A percentile compares a stretch with the other conserved stretches of the same genome.
These are phyloP conservation scores for Acyrthosiphon pisum DNA, from an alignment of 1,140 invertebrate genomes.

Conservation along the genomic window DNA sequence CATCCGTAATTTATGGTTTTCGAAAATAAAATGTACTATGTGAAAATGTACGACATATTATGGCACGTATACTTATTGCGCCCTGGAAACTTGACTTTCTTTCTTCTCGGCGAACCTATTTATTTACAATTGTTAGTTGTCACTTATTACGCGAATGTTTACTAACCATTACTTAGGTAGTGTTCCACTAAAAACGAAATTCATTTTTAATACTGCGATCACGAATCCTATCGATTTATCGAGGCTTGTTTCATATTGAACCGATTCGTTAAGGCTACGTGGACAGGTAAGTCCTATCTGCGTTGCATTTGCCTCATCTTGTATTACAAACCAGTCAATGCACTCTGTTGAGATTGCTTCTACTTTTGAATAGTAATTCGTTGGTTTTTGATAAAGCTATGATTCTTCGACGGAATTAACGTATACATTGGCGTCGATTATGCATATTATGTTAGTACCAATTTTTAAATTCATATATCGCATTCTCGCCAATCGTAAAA, in stretches of 20 bases:
- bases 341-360: too few relatives aligned
- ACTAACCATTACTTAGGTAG: not conserved
- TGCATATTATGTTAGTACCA: too few relatives aligned
- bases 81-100: not conserved
- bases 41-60: not conserved
- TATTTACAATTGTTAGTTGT: not conserved
- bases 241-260: not conserved
- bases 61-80: not conserved
- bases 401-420: too few relatives aligned
- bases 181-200: not conserved
- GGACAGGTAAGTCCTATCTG: too few relatives aligned
- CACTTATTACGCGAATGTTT: not conserved
- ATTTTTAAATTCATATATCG: too few relatives aligned
- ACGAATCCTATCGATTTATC: not conserved
- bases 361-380: too few relatives aligned
- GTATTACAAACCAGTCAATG: too few relatives aligned
- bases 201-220: not conserved
- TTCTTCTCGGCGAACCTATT: not conserved
- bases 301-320: too few relatives aligned
- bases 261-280: too few relatives aligned
- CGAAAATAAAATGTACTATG: not conserved
- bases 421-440: too few relatives aligned
- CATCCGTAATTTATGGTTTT: not conserved
- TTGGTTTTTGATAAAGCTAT: too few relatives aligned
- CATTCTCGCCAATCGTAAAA: too few relatives aligned